phyloP scores from a whole-genome alignment of 2,113 vertebrate genomes.

The Xiphorhynchus elegans region DNA sequence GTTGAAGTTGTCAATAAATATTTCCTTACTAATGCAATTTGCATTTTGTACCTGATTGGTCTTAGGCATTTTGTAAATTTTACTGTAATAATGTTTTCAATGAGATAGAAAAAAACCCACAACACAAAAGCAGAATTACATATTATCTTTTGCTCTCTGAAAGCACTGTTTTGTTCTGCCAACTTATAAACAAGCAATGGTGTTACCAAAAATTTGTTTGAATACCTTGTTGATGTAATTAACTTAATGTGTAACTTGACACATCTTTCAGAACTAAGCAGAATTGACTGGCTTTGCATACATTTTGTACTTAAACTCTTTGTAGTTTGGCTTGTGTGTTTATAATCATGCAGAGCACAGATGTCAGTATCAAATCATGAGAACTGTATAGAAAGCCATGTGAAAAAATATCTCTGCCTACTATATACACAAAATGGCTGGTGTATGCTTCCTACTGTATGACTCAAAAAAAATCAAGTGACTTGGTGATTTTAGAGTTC shows the following conservation, averaged over 20 bases:
- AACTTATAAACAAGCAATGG: background rate
- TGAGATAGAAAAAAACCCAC: background rate
- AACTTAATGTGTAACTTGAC: background rate
- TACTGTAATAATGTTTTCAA: background rate
- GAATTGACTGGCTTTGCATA: background rate
- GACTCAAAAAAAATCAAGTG: background rate
- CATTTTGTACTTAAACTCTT: background rate
- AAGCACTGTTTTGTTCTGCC: background rate
- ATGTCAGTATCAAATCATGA: background rate
- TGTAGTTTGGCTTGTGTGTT: background rate
- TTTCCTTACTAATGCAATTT: background rate
- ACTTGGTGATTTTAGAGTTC: background rate
- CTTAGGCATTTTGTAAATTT: background rate
- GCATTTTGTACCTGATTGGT: background rate
- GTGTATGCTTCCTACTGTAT: background rate
- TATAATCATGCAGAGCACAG: background rate
- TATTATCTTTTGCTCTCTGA: background rate
- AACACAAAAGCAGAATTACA: background rate
- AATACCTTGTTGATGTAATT: background rate
- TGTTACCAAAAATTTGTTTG: background rate
- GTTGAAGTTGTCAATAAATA: background rate
- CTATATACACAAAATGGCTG: background rate
- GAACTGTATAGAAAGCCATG: fast-evolving
- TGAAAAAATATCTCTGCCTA: background rate
- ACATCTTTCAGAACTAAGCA: background rate